Base-by-base conservation (phyloP, 2,113 vertebrate species). In the Bubo scandiacus region DNA sequence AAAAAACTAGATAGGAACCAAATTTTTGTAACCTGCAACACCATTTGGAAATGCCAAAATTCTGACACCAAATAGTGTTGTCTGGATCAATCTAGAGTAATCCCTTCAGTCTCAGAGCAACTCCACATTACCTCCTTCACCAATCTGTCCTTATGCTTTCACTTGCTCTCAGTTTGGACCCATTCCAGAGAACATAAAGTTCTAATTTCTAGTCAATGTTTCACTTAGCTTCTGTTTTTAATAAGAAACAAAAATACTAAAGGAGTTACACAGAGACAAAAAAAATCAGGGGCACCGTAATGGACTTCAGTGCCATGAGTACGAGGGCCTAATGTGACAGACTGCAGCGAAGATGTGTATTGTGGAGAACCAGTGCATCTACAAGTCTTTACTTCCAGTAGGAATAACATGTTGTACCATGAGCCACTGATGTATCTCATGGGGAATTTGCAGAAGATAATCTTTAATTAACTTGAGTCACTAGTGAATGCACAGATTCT, bases 401-500 rank as follows among this genome's bases (percentile, higher is more conserved):
- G 73, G 91, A 97, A 95, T 75, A 94, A 61, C 52, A 85, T 36
- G 36, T 61, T 86, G 83, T 62, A 34, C 54, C 58, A 62, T 65
- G 26, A 88, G 34, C 29, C 77, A 88, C n/a, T 61, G 73, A 78
- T 43, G 29, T 23, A 85, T 75, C 72, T 93, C 27, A 3, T 51
- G 27, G 82, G 85, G 95, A 85, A 95, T 95, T 94, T 89, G 49
- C 63, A 94, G 81, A 68, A 75, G 36, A 81, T 82, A 45, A 94
- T n/a, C 90, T 95, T 92, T 97, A 97, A 94, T 97, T 97, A 96
- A 96, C 62, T 81, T 66, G 66, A 95, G 34, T 94, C 94, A 92
- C 84, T 59, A 80, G 71, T 71, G 51, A 77, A 63, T 19, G 19
- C 65, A 45, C 11, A 65, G 49, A 38, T 8, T 66, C 26, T 65